phyloP scores from a whole-genome alignment of 2,113 vertebrate genomes.

The Ailurus styani region DNA sequence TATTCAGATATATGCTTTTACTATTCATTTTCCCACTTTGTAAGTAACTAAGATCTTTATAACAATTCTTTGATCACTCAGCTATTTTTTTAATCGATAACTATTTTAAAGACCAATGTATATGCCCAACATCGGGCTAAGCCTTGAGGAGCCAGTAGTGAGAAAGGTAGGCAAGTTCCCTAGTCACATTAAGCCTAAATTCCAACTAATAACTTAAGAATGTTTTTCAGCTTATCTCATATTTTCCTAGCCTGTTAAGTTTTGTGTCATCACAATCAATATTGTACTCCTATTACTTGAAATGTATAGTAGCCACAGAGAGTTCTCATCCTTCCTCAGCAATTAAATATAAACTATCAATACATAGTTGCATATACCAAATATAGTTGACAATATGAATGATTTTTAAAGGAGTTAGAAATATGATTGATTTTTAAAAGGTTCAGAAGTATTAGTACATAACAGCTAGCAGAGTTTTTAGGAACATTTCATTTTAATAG shows the following conservation, averaged over 20 bases:
- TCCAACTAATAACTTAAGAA: background rate
- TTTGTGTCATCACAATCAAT: background rate
- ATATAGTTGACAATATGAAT: background rate
- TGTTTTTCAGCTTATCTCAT: background rate
- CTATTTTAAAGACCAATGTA: background rate
- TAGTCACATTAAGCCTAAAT: background rate
- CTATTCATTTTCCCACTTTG: background rate
- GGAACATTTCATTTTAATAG: slow-evolving; percentile 12
- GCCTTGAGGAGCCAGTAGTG: background rate
- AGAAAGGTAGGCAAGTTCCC: background rate
- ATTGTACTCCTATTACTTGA: background rate
- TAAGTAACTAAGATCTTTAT: background rate
- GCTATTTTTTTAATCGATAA: background rate
- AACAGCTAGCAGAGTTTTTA: background rate
- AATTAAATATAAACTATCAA: slow-evolving; percentile 10
- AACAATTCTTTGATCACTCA: background rate
- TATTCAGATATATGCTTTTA: background rate
- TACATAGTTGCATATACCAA: background rate
- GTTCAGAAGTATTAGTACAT: background rate
- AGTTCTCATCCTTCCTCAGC: background rate
- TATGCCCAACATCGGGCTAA: background rate
- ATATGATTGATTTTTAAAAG: background rate
- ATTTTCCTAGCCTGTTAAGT: slow-evolving; percentile 5
- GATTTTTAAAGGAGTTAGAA: background rate
- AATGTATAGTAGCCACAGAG: background rate